Evolutionary conservation across 2,113 vertebrate species (phyloP).

Genomic region (Eudorcas thomsonii): DNA sequence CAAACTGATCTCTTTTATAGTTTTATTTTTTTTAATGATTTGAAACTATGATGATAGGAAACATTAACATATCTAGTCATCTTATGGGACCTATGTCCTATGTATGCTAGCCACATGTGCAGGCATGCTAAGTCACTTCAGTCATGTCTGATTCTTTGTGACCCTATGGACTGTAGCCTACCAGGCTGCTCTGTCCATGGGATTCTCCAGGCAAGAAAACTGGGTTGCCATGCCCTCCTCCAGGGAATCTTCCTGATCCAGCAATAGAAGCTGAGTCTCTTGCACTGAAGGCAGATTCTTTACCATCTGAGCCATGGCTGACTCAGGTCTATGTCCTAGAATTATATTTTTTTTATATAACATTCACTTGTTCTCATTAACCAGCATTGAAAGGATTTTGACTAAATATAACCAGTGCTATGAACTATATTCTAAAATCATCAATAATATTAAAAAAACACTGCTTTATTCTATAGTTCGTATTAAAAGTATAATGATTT

Average conservation of each 20-base stretch:
- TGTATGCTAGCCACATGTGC: background rate
- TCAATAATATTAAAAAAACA: background rate
- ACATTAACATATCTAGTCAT: background rate
- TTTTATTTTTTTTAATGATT: background rate
- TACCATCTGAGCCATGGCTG: background rate
- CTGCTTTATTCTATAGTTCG: background rate
- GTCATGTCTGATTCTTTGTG: background rate
- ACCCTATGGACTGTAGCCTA: background rate
- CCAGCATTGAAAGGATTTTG: background rate
- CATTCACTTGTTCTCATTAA: background rate
- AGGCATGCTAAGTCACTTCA: background rate
- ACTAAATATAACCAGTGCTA: background rate
- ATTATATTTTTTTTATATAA: background rate
- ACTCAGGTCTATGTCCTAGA: background rate
- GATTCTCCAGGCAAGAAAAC: background rate
- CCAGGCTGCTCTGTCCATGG: background rate
- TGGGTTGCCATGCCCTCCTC: background rate
- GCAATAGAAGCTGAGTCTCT: background rate
- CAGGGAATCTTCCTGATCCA: rapidly evolving
- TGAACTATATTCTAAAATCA: background rate
- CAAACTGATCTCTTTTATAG: background rate
- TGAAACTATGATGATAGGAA: background rate
- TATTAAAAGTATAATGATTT: background rate
- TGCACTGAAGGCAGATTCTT: background rate
- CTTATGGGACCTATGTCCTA: background rate